Percentiles rank a stretch among this genome's conserved stretches.
phyloP scores from a whole-genome alignment of 2,888 invertebrate species.

The Encarsia formosa region DNA sequence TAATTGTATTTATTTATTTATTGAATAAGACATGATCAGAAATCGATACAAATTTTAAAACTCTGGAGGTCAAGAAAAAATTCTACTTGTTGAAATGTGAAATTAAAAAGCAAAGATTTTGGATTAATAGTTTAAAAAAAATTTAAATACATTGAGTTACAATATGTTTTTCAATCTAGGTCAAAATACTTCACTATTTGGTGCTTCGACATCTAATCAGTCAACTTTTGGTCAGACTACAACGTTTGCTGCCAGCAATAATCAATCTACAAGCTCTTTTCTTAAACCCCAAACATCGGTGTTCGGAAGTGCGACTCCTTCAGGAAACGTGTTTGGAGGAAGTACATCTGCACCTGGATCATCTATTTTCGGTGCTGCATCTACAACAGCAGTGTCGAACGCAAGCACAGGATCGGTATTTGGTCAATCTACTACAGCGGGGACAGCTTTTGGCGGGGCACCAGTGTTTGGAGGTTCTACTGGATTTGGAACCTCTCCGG shows the following conservation, averaged over 20 bases:
- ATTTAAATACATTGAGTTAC: not conserved
- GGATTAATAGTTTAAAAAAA: too few relatives aligned
- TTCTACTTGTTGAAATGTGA: not conserved
- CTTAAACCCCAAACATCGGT: constrained; percentile 35
- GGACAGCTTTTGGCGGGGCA: constrained; percentile 38
- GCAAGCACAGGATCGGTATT: constrained; percentile 29
- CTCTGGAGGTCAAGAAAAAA: not conserved
- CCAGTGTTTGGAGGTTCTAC: constrained; percentile 40
- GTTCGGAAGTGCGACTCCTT: constrained; percentile 35
- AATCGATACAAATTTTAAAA: not conserved
- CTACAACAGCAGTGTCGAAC: constrained; percentile 14
- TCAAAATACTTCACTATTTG: constrained; percentile 33
- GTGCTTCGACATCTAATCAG: constrained; percentile 31
- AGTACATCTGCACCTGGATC: constrained; percentile 4
- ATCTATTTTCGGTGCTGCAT: not conserved
- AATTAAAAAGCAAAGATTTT: not conserved
- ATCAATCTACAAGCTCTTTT: constrained; percentile 32
- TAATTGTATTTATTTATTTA: not conserved
- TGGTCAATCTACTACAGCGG: constrained; percentile 24
- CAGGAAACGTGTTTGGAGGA: constrained; percentile 31
- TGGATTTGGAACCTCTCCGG: too few relatives aligned
- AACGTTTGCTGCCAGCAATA: constrained; percentile 29
- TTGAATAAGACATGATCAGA: not conserved
- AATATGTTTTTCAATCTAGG: not conserved
- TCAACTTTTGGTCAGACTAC: constrained; percentile 36